Evolutionary conservation across 2,113 vertebrate species (phyloP).

Genomic region (Sinocyclocheilus maitianheensis): DNA sequence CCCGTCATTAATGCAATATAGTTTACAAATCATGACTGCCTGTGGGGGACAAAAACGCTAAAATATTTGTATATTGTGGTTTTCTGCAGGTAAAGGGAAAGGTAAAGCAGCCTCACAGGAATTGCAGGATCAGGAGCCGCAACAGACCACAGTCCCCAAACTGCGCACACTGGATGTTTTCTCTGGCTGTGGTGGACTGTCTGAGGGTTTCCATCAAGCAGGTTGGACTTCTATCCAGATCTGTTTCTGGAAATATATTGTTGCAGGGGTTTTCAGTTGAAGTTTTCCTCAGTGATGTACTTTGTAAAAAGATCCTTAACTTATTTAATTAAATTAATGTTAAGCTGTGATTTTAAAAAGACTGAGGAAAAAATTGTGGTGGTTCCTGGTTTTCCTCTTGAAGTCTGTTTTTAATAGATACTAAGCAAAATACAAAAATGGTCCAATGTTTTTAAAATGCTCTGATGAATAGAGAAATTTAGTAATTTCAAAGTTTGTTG

Average conservation of each 20-base stretch:
- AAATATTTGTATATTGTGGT: background rate
- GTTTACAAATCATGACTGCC: background rate
- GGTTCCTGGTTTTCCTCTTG: too few relatives aligned
- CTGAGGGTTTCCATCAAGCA: slow-evolving; percentile 96
- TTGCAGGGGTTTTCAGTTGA: background rate
- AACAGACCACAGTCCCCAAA: slow-evolving; percentile 73
- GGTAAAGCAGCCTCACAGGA: slow-evolving; percentile 74
- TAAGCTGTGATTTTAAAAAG: too few relatives aligned
- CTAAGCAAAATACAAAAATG: too few relatives aligned
- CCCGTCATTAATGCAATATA: background rate
- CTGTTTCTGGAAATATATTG: background rate
- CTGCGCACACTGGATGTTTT: slow-evolving; percentile 92
- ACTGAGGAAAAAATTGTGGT: too few relatives aligned
- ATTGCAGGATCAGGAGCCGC: slow-evolving; percentile 67
- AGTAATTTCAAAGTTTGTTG: too few relatives aligned
- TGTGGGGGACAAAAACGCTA: background rate
- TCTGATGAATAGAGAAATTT: too few relatives aligned
- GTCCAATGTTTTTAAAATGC: too few relatives aligned
- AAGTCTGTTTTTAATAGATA: too few relatives aligned
- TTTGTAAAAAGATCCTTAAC: too few relatives aligned
- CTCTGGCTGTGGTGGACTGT: slow-evolving; percentile 92
- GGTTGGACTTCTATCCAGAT: slow-evolving; percentile 68
- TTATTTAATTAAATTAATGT: too few relatives aligned
- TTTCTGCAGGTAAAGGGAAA: slow-evolving; percentile 83
- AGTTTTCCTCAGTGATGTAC: too few relatives aligned